Base-by-base conservation (phyloP, 1,140 invertebrate species). In the Lordiphosa stackelbergi region DNA sequence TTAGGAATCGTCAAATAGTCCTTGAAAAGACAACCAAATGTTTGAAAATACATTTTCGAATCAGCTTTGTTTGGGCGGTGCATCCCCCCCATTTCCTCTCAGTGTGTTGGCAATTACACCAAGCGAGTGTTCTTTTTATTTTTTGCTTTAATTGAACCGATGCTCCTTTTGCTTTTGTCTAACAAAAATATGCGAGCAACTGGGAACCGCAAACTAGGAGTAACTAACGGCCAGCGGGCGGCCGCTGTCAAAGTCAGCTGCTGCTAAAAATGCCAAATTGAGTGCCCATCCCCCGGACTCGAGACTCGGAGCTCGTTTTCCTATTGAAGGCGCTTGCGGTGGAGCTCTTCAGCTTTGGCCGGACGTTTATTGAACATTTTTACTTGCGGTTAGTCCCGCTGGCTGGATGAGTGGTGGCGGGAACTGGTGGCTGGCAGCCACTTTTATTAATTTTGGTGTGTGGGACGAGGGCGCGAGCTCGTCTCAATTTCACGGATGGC, bases 361-460 rank as follows among this genome's bases (percentile, higher is more conserved):
- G 68, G 77, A 79, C 75, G 77, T 79, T 81, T 79, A 79, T 79
- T 79, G 75, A 79, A 79, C 75, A 79, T 79, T 79, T 81, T 79
- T 79, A 75, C 75, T 81, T 79, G 75, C 68, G 75, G 75, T 79
- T 55, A 13, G 40, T 10, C 38, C 28, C 13, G 31, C 41, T 43
- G 40, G 40, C 51, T 40, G 40, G n/a, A 10, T 13, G 24, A 12
- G 11, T n/a, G 22, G 36, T 31, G 24, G 24, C 28, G 22, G n/a
- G 13, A 5, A 31, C 12, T 19, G 19, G 31, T 10, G 31, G 53
- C 48, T 58, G 55, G 40, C 43, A 48, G 49, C 35, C 53, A 54
- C 66, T 75, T 83, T 79, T 79, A 79, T 79, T 79, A 79, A 79
- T 79, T 81, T 81, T 54, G 53, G 42, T 24, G 13, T 36, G 41